Evolutionary conservation across 2,888 invertebrate genomes (phyloP).

Genomic region (Cynaeus angustus): DNA sequence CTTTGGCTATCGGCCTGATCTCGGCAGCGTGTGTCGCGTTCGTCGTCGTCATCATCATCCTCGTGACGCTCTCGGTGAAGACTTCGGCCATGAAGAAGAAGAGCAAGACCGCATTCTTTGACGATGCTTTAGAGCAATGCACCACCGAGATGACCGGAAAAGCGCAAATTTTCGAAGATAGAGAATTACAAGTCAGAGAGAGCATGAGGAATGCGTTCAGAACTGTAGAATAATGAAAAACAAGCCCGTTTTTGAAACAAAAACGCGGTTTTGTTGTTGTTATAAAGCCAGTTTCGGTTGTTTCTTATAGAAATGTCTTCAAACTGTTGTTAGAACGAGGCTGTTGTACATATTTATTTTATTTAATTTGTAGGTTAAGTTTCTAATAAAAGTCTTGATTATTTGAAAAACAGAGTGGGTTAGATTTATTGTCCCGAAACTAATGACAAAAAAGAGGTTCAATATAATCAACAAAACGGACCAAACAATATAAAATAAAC

Average conservation of each 20-base stretch:
- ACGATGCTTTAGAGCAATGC: slow-evolving; percentile 54
- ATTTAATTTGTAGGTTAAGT: slow-evolving; percentile 3
- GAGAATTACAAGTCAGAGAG: slow-evolving; percentile 58
- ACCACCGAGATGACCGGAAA: slow-evolving; percentile 55
- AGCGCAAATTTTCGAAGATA: slow-evolving; percentile 59
- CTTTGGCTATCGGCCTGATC: slow-evolving; percentile 65
- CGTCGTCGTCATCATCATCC: slow-evolving; percentile 60
- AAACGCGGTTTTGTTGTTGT: slow-evolving; percentile 19
- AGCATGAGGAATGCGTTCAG: slow-evolving; percentile 59
- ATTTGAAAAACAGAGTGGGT: no score
- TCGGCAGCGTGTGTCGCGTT: slow-evolving; percentile 63
- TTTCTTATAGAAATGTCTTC: slow-evolving; percentile 50
- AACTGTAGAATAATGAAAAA: slow-evolving; percentile 53
- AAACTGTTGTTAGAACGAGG: slow-evolving; percentile 27
- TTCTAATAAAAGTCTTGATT: neutral
- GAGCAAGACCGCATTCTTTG: slow-evolving; percentile 33
- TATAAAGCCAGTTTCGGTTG: slow-evolving; percentile 37
- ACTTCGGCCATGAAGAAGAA: slow-evolving; percentile 34
- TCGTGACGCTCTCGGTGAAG: slow-evolving; percentile 56
- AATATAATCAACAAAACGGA: no score
- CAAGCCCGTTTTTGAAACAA: slow-evolving; percentile 11
- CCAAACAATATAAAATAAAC: no score
- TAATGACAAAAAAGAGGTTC: no score
- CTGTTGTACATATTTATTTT: slow-evolving; percentile 42
- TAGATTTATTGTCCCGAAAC: no score